Percentiles rank a stretch among this genome's conserved stretches.
These are phyloP conservation scores for Marronus borbonicus DNA, from an alignment of 2,888 invertebrate species.

Conservation along the genomic window DNA sequence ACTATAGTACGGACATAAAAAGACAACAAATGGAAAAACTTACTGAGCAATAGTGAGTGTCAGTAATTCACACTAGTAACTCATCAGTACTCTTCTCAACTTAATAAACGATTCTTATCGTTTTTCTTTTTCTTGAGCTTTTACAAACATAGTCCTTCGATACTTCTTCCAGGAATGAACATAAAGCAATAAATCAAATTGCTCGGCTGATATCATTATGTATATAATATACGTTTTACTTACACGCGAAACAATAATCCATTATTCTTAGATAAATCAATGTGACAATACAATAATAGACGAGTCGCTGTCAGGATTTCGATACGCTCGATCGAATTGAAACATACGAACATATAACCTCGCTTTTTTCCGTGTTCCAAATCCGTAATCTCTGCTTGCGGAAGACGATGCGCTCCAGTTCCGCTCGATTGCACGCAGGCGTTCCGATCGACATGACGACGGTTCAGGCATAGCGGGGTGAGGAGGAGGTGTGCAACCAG, in stretches of 20 bases:
- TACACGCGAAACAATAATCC: slow-evolving; percentile 1
- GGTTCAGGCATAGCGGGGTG: neutral
- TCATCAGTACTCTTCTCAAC: too few species aligned
- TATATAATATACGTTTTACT: neutral
- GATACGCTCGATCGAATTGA: slow-evolving; percentile 24
- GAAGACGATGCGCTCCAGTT: slow-evolving; percentile 29
- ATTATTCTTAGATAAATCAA: neutral
- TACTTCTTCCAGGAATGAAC: neutral
- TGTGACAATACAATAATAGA: neutral
- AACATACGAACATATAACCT: slow-evolving; percentile 16
- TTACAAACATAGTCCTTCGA: neutral
- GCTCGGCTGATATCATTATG: neutral
- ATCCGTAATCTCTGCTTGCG: slow-evolving; percentile 21
- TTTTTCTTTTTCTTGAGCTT: neutral
- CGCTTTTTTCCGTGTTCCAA: slow-evolving; percentile 22
- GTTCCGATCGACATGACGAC: slow-evolving; percentile 1
- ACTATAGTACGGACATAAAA: too few species aligned
- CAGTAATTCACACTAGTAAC: too few species aligned
- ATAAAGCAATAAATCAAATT: neutral
- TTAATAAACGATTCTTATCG: too few species aligned
- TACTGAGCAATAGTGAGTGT: too few species aligned
- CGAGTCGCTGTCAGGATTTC: slow-evolving; percentile 5
- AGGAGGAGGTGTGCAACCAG: slow-evolving; percentile 1
- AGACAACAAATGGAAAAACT: too few species aligned
- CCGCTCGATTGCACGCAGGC: slow-evolving; percentile 22